Conservation (phyloP, 2,888 invertebrate species). For the Eupithecia abbreviata region DNA sequence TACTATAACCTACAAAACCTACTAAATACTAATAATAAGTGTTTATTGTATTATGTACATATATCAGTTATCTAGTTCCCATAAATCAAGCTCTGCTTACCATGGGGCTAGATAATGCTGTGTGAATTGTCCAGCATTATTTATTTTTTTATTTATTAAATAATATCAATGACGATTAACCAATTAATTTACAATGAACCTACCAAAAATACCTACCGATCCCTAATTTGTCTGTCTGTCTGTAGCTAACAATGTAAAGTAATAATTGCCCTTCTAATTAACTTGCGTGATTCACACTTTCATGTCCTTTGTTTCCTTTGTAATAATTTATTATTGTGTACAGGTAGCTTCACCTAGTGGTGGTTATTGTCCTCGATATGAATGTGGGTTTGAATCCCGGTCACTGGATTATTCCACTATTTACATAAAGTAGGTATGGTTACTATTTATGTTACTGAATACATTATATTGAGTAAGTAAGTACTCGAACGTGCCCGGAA, state of each 20-base stretch:
- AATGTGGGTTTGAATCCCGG: neutral
- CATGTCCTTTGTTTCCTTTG: conserved; percentile 57
- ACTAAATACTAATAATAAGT: no score
- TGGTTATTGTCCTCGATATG: conserved; percentile 6
- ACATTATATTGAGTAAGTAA: neutral
- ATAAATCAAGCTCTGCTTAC: no score
- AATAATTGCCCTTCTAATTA: conserved; percentile 58
- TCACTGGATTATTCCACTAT: conserved; percentile 5
- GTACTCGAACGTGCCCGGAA: neutral
- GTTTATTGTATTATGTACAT: no score
- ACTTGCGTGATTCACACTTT: conserved; percentile 56
- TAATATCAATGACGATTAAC: no score
- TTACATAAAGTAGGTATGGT: neutral
- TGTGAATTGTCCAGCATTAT: no score
- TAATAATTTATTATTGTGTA: conserved; percentile 29
- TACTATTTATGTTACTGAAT: neutral
- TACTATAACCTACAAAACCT: no score
- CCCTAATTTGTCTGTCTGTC: conserved; percentile 52
- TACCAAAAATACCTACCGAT: conserved; percentile 26
- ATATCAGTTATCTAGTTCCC: no score
- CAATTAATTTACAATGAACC: no score
- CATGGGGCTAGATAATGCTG: no score
- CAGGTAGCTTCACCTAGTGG: conserved; percentile 3
- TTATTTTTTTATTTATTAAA: no score
- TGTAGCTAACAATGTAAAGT: conserved; percentile 51